A percentile compares a stretch with the other conserved stretches of the same genome.
These are phyloP conservation scores for Carabus problematicus DNA, from an alignment of 2,888 invertebrate species.

Conservation along the genomic window DNA sequence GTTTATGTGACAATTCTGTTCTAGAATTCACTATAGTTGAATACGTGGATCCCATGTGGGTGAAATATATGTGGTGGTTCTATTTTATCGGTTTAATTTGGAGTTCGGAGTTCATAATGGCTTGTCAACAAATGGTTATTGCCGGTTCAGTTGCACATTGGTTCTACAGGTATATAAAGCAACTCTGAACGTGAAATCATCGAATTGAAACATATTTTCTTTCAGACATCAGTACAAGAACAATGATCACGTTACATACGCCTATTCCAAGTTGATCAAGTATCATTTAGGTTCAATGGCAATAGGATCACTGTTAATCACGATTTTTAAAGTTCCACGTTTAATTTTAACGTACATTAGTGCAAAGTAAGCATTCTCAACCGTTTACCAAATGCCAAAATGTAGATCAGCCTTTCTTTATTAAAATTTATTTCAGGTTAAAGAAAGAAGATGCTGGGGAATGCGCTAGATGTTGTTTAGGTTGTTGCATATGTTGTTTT, in stretches of 20 bases:
- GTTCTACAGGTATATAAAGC: slow-evolving; percentile 79
- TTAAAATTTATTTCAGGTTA: slow-evolving; percentile 53
- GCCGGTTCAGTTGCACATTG: slow-evolving; percentile 93
- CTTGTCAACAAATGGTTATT: slow-evolving; percentile 93
- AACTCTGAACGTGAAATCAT: slow-evolving; percentile 8
- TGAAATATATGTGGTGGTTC: slow-evolving; percentile 94
- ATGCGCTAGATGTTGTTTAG: slow-evolving; percentile 76
- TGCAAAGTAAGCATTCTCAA: slow-evolving; percentile 79
- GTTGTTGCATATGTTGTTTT: slow-evolving; percentile 89
- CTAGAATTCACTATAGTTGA: slow-evolving; percentile 70
- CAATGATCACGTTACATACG: slow-evolving; percentile 71
- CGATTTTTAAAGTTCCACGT: slow-evolving; percentile 89
- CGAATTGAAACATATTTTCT: slow-evolving; percentile 45
- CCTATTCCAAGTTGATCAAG: slow-evolving; percentile 77
- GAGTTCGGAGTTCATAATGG: slow-evolving; percentile 93
- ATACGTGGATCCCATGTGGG: slow-evolving; percentile 78
- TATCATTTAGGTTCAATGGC: slow-evolving; percentile 96
- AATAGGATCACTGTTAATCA: slow-evolving; percentile 92
- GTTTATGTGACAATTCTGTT: slow-evolving; percentile 32
- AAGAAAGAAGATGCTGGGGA: slow-evolving; percentile 72
- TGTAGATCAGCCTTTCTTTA: not conserved
- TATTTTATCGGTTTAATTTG: slow-evolving; percentile 89
- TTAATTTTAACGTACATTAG: slow-evolving; percentile 89
- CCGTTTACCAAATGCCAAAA: not conserved
- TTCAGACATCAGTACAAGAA: slow-evolving; percentile 72